phyloP scores from a whole-genome alignment of 2,888 invertebrate genomes.

The Drosophila pseudotakahashii region DNA sequence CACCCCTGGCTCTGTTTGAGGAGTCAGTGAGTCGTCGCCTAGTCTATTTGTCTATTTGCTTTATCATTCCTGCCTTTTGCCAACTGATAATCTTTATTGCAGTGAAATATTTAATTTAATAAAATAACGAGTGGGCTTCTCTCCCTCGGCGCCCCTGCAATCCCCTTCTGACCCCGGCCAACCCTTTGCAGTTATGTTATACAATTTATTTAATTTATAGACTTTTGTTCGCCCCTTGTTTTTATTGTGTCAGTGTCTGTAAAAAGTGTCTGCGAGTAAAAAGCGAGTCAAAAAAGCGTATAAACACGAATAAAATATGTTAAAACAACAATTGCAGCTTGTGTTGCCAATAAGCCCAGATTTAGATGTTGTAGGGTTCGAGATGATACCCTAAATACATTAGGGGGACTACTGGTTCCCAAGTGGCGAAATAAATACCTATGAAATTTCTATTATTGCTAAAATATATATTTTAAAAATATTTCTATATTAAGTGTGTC shows the following conservation, averaged over 20 bases:
- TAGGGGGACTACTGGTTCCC: too few species aligned
- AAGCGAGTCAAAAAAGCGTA: conserved; percentile 65
- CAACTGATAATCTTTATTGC: conserved; percentile 79
- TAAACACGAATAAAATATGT: conserved; percentile 76
- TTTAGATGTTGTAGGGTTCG: conserved; percentile 17
- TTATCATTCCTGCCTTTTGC: conserved; percentile 71
- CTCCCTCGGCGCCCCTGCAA: conserved; percentile 3
- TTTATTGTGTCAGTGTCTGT: conserved; percentile 14
- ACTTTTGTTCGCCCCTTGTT: conserved; percentile 27
- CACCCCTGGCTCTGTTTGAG: conserved; percentile 42
- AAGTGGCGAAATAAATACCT: too few species aligned
- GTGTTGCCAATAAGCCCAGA: conserved; percentile 67
- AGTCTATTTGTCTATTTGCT: conserved; percentile 54
- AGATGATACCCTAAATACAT: background rate
- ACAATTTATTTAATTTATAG: conserved; percentile 79
- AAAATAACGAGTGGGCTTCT: conserved; percentile 53
- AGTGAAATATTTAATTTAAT: conserved; percentile 77
- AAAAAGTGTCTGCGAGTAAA: conserved; percentile 20
- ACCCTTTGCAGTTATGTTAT: conserved; percentile 63
- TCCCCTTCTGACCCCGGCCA: conserved; percentile 1
- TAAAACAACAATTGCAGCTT: conserved; percentile 63
- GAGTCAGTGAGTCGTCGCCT: conserved; percentile 74
- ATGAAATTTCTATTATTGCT: too few species aligned
- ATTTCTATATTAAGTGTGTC: too few species aligned
- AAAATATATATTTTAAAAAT: too few species aligned